Conservation (phyloP, 2,113 vertebrate species). For the Catharus bicknelli region DNA sequence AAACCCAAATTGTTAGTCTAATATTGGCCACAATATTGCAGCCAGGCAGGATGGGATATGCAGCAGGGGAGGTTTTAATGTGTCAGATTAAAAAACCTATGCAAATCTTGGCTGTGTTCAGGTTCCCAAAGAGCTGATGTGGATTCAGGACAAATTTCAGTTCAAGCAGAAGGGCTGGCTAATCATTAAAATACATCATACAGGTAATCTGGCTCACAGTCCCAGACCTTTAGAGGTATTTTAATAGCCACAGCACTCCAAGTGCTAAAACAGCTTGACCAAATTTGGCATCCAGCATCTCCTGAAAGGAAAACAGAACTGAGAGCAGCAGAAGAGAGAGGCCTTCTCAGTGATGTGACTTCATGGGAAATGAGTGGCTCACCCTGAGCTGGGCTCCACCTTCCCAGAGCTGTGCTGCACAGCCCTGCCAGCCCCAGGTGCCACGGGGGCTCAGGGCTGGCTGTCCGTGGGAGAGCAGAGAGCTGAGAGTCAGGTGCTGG, state of each 20-base stretch:
- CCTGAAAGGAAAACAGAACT: background rate
- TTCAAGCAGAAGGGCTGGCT: background rate
- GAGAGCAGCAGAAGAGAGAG: background rate
- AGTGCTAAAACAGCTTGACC: background rate
- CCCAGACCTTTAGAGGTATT: background rate
- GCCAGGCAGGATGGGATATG: background rate
- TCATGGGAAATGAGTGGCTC: background rate
- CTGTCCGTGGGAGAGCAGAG: background rate
- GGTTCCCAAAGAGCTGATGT: background rate
- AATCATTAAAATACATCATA: background rate
- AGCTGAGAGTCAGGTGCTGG: conserved; percentile 9
- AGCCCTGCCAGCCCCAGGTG: background rate
- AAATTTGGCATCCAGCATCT: background rate
- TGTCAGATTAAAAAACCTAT: background rate
- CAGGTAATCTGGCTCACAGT: background rate
- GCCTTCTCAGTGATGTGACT: background rate
- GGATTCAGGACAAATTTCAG: conserved; percentile 2
- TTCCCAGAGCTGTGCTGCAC: background rate
- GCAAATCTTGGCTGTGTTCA: background rate
- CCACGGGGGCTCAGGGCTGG: background rate
- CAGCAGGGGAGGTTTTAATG: background rate
- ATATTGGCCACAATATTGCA: background rate
- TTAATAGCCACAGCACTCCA: background rate
- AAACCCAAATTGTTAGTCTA: background rate
- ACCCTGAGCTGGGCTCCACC: background rate